phyloP scores from a whole-genome alignment of 2,888 invertebrate genomes.

The Deroplatys truncata region DNA sequence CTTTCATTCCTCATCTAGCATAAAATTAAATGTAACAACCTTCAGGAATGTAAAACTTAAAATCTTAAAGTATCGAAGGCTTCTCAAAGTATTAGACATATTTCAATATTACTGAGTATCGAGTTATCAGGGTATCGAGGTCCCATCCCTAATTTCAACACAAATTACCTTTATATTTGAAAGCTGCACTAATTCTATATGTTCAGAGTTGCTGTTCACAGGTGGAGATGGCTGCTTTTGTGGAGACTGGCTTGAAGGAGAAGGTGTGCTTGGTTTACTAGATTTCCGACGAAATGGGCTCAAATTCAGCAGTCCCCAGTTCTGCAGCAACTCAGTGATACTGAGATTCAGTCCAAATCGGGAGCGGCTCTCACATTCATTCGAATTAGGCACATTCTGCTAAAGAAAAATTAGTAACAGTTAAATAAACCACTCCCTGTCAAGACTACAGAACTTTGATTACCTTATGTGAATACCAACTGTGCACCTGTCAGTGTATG shows the following conservation, averaged over 20 bases:
- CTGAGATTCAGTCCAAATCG: constrained; percentile 1
- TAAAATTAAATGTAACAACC: too few relatives aligned
- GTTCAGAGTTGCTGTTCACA: neutral
- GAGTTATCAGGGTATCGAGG: too few relatives aligned
- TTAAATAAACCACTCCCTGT: neutral
- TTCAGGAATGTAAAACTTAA: too few relatives aligned
- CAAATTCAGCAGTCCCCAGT: constrained; percentile 4
- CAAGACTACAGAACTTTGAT: neutral
- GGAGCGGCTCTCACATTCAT: neutral
- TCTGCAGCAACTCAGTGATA: neutral
- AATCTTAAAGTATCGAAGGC: too few relatives aligned
- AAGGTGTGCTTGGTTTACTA: neutral
- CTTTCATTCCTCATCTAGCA: too few relatives aligned
- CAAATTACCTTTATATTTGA: constrained; percentile 4
- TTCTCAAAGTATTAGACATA: too few relatives aligned
- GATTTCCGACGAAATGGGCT: constrained; percentile 9
- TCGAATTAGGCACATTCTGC: neutral
- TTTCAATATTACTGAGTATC: too few relatives aligned
- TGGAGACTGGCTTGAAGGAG: neutral
- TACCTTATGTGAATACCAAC: too few relatives aligned
- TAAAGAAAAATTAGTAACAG: neutral
- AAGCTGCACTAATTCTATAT: constrained; percentile 4
- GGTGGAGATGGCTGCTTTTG: neutral
- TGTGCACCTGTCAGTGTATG: too few relatives aligned
- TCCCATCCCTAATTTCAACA: too few relatives aligned